A percentile compares a stretch with the other conserved stretches of the same genome.
These are phyloP conservation scores for Ifrita kowaldi DNA, from an alignment of 2,113 vertebrate species.

Conservation along the genomic window DNA sequence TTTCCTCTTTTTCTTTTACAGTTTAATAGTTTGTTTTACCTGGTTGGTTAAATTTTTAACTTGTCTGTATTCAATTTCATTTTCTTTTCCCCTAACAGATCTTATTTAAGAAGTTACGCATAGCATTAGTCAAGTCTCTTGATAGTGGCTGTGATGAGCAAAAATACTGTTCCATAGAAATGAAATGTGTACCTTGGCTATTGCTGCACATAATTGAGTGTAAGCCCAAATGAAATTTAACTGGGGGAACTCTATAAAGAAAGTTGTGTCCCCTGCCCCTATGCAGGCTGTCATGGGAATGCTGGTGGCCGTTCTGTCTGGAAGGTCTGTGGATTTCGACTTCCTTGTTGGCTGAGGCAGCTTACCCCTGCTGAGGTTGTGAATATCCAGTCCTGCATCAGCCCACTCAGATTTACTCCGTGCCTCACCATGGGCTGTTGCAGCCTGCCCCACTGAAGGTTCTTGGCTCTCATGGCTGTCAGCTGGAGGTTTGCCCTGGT, in stretches of 20 bases:
- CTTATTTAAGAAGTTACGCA: background rate
- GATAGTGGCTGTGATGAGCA: background rate
- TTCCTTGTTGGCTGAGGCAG: background rate
- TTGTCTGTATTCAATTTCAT: background rate
- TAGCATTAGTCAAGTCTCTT: background rate
- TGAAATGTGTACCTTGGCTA: background rate
- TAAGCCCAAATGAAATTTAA: background rate
- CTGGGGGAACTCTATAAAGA: background rate
- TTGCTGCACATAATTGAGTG: background rate
- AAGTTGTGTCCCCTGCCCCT: accelerated
- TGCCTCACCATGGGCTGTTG: accelerated
- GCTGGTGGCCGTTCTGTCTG: background rate
- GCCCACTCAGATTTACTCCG: background rate
- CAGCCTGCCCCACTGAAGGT: background rate
- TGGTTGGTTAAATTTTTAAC: background rate
- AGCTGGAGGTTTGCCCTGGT: background rate
- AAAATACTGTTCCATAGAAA: background rate
- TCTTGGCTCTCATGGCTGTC: background rate
- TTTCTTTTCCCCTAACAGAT: background rate
- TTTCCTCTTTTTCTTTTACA: background rate
- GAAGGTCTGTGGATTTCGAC: background rate
- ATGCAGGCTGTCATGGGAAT: background rate
- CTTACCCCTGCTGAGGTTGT: background rate
- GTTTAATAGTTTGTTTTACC: background rate
- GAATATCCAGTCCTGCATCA: background rate